A percentile compares a stretch with the other conserved stretches of the same genome.
Evolutionary conservation across 2,797 vertebrate genomes (phyloP).

Genomic region (Sternotherus odoratus): DNA sequence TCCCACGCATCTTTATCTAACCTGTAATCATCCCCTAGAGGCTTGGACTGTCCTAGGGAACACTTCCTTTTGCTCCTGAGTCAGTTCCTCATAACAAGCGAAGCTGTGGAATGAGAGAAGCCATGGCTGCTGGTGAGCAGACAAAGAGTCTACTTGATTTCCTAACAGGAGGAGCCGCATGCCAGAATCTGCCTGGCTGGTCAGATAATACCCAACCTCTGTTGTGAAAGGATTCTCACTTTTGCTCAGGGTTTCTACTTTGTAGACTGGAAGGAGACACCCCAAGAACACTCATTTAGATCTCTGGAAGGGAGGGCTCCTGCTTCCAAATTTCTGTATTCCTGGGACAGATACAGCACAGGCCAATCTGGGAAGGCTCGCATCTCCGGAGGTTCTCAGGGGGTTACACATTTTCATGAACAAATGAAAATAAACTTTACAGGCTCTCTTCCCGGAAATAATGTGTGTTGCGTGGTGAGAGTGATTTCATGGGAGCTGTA

Average conservation of each 20-base stretch:
- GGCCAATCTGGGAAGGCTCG: neutral
- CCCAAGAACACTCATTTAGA: neutral
- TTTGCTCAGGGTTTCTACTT: conserved; percentile 49
- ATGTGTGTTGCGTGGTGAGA: accelerated
- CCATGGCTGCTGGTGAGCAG: conserved; percentile 77
- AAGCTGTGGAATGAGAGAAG: conserved; percentile 69
- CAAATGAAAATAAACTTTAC: neutral
- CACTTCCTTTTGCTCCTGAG: conserved; percentile 22
- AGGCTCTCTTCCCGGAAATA: neutral
- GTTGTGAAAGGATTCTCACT: conserved; percentile 74
- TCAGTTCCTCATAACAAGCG: conserved; percentile 40
- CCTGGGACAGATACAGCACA: neutral
- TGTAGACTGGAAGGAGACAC: neutral
- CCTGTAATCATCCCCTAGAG: conserved; percentile 41
- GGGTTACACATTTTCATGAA: neutral
- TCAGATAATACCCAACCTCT: conserved; percentile 44
- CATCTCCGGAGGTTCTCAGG: accelerated
- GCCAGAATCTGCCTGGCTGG: conserved; percentile 73
- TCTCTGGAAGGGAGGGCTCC: neutral
- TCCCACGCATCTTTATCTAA: neutral
- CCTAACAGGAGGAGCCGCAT: conserved; percentile 73
- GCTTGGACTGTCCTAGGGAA: conserved; percentile 33
- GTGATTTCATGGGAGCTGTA: neutral
- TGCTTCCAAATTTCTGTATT: neutral
- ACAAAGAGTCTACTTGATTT: conserved; percentile 81